These are phyloP conservation scores for Heterocephalus glaber DNA, from an alignment of 2,113 vertebrate species.

Conservation along the genomic window DNA sequence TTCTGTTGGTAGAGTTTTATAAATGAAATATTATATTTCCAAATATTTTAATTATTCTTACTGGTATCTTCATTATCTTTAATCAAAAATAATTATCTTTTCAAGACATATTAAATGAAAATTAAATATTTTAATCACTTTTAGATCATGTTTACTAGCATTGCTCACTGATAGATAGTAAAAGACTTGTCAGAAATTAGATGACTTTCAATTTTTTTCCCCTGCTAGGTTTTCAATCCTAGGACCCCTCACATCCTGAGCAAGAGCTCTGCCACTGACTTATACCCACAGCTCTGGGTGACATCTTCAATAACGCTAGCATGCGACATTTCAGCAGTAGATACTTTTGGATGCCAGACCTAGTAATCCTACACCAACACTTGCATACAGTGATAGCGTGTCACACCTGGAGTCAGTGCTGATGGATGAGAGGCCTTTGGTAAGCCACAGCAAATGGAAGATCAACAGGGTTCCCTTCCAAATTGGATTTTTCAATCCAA, in stretches of 20 bases:
- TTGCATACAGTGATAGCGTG: neutral
- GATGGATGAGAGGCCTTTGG: constrained; percentile 66
- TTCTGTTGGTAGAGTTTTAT: neutral
- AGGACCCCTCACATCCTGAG: too few relatives aligned
- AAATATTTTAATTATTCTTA: constrained; percentile 53
- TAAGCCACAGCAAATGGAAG: constrained; percentile 69
- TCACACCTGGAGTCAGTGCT: constrained; percentile 49
- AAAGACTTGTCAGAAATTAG: constrained; percentile 63
- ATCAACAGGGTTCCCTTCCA: constrained; percentile 66
- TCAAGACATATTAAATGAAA: constrained; percentile 68
- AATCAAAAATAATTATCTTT: constrained; percentile 70
- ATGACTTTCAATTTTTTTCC: neutral
- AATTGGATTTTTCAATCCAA: constrained; percentile 77
- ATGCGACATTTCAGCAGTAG: constrained; percentile 67
- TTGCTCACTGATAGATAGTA: constrained; percentile 57
- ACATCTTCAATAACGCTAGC: constrained; percentile 57
- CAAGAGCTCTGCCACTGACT: neutral
- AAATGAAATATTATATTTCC: neutral
- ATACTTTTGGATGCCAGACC: constrained; percentile 65
- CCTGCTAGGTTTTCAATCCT: neutral
- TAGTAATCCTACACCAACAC: constrained; percentile 32
- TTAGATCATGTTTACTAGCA: constrained; percentile 60
- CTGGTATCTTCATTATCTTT: neutral
- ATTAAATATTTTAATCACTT: constrained; percentile 71
- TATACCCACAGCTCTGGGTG: neutral